These are phyloP conservation scores for Equus przewalskii DNA, from an alignment of 2,113 vertebrate species.

Conservation along the genomic window DNA sequence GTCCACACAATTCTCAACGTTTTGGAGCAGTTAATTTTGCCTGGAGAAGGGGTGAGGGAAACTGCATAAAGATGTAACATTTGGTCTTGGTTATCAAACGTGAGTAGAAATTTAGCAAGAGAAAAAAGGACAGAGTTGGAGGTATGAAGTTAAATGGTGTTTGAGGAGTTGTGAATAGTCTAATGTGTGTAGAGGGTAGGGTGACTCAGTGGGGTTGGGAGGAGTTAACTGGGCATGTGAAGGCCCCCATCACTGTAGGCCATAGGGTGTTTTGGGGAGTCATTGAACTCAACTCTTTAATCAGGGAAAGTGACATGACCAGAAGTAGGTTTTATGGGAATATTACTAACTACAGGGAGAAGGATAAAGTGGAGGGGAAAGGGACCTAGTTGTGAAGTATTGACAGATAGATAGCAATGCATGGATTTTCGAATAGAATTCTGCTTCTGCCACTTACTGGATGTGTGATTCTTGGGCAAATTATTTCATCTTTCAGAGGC, in stretches of 20 bases:
- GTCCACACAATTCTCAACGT: neutral
- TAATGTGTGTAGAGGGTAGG: neutral
- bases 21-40: slow-evolving; percentile 57
- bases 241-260: neutral
- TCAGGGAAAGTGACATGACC: neutral
- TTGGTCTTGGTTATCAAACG: slow-evolving; percentile 48
- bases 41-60: slow-evolving; percentile 38
- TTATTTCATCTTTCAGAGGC: slow-evolving; percentile 42
- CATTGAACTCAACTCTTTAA: slow-evolving; percentile 21
- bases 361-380: neutral
- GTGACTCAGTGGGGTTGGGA: neutral
- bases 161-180: slow-evolving; percentile 35
- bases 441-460: neutral
- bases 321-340: slow-evolving; percentile 40
- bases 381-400: slow-evolving; percentile 23
- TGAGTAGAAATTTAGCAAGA: slow-evolving; percentile 49
- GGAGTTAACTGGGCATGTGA: slow-evolving; percentile 25
- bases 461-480: slow-evolving; percentile 36
- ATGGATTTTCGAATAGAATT: slow-evolving; percentile 58
- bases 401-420: slow-evolving; percentile 31
- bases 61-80: slow-evolving; percentile 3
- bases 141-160: neutral
- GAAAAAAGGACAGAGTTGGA: slow-evolving; percentile 8
- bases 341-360: neutral
- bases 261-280: neutral